phyloP scores from a whole-genome alignment of 2,888 invertebrate species.

The Trissonchulus latispiculum region DNA sequence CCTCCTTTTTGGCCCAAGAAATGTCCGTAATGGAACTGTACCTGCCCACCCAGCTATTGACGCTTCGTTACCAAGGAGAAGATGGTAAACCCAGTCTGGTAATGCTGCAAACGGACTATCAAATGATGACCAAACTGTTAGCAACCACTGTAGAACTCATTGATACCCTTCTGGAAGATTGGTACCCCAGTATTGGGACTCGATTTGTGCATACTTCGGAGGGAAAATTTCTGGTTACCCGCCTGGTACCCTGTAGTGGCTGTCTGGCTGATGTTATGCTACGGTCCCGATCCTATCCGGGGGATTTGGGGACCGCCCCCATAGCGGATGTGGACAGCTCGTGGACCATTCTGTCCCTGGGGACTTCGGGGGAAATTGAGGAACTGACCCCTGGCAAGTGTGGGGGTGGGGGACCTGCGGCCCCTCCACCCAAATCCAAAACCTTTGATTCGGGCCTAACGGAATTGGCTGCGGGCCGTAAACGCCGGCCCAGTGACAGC shows the following conservation, averaged over 20 bases:
- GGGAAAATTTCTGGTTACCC: constrained; percentile 82
- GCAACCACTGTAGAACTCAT: constrained; percentile 87
- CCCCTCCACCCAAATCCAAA: constrained; percentile 5
- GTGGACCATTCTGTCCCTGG: constrained; percentile 12
- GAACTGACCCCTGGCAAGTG: not conserved
- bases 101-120: constrained; percentile 48
- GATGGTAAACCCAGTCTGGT: constrained; percentile 52
- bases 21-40: constrained; percentile 34
- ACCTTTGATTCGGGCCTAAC: constrained; percentile 3
- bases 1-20: constrained; percentile 27
- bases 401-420: not conserved
- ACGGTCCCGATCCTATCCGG: not conserved
- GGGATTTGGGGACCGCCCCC: not conserved
- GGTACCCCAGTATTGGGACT: constrained; percentile 88
- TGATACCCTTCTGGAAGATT: constrained; percentile 88
- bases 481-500: not conserved
- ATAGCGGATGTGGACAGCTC: not conserved
- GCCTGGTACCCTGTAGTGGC: constrained; percentile 79
- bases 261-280: constrained; percentile 54
- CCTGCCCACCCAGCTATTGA: constrained; percentile 27
- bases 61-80: constrained; percentile 16
- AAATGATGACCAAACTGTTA: constrained; percentile 50
- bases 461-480: not conserved
- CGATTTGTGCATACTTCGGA: constrained; percentile 95
- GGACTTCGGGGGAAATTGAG: not conserved